Evolutionary conservation across 2,888 invertebrate species (phyloP).

Genomic region (Lamellibrachia columna): DNA sequence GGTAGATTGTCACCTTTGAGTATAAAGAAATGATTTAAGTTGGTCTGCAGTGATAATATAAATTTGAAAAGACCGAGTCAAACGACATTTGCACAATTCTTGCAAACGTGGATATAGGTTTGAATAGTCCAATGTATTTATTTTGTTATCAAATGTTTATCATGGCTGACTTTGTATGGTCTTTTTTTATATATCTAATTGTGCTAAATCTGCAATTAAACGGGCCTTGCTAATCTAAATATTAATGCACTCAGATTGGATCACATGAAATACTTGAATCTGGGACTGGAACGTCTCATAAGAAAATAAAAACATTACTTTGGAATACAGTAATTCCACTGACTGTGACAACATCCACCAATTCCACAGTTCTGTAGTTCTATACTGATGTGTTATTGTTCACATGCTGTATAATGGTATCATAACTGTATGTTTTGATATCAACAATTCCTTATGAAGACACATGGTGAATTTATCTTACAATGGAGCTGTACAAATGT

Average conservation of each 20-base stretch:
- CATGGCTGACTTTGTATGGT: neutral
- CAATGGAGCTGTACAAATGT: no score
- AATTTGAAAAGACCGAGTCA: neutral
- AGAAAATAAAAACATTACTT: no score
- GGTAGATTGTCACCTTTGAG: slow-evolving; percentile 87
- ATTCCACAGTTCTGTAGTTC: no score
- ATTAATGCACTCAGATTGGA: neutral
- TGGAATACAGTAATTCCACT: no score
- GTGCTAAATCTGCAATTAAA: neutral
- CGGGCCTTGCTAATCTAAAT: neutral
- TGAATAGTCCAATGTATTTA: neutral
- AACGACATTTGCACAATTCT: neutral
- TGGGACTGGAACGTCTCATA: no score
- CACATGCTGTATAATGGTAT: neutral
- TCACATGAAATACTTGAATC: neutral
- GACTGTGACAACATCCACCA: no score
- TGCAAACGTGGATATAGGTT: neutral
- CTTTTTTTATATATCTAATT: neutral
- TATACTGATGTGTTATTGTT: no score
- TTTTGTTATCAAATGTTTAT: neutral
- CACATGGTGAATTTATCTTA: neutral
- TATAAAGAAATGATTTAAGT: neutral
- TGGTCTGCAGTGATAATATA: neutral
- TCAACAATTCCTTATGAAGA: neutral
- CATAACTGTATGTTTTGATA: no score